Evolutionary conservation across 2,888 invertebrate genomes (phyloP).

Genomic region (Drosophila peninsularis): DNA sequence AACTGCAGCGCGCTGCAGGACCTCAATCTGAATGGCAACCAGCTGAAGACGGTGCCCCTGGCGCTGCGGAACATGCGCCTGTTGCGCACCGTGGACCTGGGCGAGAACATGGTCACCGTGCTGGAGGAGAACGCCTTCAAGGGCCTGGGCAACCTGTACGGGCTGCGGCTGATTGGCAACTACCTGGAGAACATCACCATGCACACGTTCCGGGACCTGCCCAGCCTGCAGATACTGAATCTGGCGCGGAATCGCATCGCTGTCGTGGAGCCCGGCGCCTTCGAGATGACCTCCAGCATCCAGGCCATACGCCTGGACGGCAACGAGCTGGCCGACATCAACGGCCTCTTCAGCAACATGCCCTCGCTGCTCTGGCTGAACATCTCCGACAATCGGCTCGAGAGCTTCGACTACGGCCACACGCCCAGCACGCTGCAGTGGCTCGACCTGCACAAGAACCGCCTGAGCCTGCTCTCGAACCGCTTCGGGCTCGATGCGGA

Average conservation of each 20-base stretch:
- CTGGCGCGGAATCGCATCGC: slow-evolving; percentile 93
- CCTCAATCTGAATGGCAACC: slow-evolving; percentile 94
- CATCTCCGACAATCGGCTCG: slow-evolving; percentile 95
- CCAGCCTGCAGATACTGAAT: slow-evolving; percentile 93
- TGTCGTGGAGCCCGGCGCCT: slow-evolving; percentile 91
- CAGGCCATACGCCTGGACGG: slow-evolving; percentile 95
- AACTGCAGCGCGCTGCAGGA: slow-evolving; percentile 96
- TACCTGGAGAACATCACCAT: slow-evolving; percentile 92
- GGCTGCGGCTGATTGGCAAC: slow-evolving; percentile 95
- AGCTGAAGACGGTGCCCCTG: slow-evolving; percentile 91
- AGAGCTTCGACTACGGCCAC: slow-evolving; percentile 94
- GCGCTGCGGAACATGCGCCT: slow-evolving; percentile 94
- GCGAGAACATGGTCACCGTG: slow-evolving; percentile 93
- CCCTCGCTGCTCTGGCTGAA: slow-evolving; percentile 94
- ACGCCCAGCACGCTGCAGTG: slow-evolving; percentile 93
- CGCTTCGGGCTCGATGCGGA: slow-evolving; percentile 89
- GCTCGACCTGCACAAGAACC: slow-evolving; percentile 95
- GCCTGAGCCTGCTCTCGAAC: slow-evolving; percentile 91
- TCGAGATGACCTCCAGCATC: slow-evolving; percentile 91
- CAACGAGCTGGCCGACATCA: slow-evolving; percentile 92
- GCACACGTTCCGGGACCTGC: slow-evolving; percentile 91
- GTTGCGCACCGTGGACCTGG: slow-evolving; percentile 94
- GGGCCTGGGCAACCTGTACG: slow-evolving; percentile 93
- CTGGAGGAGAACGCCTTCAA: slow-evolving; percentile 93
- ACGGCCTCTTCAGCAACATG: slow-evolving; percentile 93